Base-by-base conservation (phyloP, 2,797 vertebrate genomes). In the Loris lydekkerianus region DNA sequence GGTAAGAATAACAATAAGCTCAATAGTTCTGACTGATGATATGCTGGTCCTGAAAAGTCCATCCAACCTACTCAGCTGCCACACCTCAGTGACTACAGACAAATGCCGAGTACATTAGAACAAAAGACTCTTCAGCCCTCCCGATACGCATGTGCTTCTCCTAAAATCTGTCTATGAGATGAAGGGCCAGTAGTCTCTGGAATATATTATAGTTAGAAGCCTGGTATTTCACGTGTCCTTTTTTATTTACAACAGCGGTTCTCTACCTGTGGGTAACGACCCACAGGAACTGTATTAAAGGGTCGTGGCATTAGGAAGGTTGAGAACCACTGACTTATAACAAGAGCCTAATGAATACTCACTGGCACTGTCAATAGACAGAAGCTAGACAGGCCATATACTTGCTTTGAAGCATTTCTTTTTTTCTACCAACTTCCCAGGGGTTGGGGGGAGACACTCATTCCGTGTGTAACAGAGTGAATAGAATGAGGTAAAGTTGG, bases 351-450 rank as follows among this genome's bases (percentile, higher is more conserved):
- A 73, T 15, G 49, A 53, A 11, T 4, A 63, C 27, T 86, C 63
- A 76, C 31, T 56, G 43, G 86, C 72, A 80, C 9, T 86, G n/a
- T 90, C 60, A 86, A 2, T 1, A 23, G 4, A 34, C 1, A 43
- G 78, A 58, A 76, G 34, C 73, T 69, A 58, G 46, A 73, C 3
- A 49, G 92, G 46, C 82, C 75, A 67, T 93, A 88, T 86, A 75
- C 56, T 75, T 93, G 80, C 76, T 53, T 27, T 93, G 82, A 60
- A 58, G 29, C 70, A 46, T 43, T 83, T 10, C 61, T 20, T 34
- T 72, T 20, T 2, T 91, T 90, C 87, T 83, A 37, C 58, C 81
- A 86, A 67, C 46, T 89, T 94, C 69, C 92, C 86, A 75, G 88
- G 13, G 15, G 5, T 53, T 14, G 10, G 49, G 49, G 49, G 49